Evolutionary conservation across 2,888 invertebrate genomes (phyloP).

Genomic region (Bugula neritina): DNA sequence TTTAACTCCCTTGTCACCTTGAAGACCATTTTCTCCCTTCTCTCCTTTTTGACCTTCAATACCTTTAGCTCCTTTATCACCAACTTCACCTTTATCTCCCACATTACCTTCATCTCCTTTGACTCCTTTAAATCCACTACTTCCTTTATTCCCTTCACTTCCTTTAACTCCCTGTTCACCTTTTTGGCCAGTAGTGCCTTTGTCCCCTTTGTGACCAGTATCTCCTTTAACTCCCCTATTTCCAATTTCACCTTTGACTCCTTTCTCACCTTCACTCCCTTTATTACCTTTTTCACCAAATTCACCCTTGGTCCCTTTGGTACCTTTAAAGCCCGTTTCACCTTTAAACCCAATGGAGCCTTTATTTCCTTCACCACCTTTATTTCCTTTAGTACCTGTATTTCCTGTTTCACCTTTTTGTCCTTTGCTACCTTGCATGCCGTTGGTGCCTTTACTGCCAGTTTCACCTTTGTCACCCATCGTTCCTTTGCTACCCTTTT

Average conservation of each 20-base stretch:
- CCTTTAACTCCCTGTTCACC: neutral
- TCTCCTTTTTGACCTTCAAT: neutral
- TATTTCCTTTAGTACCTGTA: neutral
- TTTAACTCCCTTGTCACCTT: neutral
- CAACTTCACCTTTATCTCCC: neutral
- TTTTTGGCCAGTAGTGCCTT: neutral
- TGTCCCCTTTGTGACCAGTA: neutral
- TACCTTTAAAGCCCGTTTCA: neutral
- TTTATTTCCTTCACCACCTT: neutral
- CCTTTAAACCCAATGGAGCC: neutral
- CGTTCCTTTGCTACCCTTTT: neutral
- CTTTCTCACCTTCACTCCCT: neutral
- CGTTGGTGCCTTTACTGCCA: neutral
- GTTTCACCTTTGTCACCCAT: neutral
- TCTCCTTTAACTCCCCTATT: neutral
- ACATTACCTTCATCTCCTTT: too few relatives aligned
- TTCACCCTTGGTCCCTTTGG: neutral
- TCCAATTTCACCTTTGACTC: neutral
- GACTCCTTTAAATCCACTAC: neutral
- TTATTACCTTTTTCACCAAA: neutral
- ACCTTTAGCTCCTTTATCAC: neutral
- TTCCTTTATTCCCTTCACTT: too few relatives aligned
- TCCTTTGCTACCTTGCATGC: too few relatives aligned
- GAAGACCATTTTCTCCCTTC: too few relatives aligned
- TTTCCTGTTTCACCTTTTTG: neutral